Evolutionary conservation across 2,797 vertebrate species (phyloP).

Genomic region (Cynodonichthys magdalenae): DNA sequence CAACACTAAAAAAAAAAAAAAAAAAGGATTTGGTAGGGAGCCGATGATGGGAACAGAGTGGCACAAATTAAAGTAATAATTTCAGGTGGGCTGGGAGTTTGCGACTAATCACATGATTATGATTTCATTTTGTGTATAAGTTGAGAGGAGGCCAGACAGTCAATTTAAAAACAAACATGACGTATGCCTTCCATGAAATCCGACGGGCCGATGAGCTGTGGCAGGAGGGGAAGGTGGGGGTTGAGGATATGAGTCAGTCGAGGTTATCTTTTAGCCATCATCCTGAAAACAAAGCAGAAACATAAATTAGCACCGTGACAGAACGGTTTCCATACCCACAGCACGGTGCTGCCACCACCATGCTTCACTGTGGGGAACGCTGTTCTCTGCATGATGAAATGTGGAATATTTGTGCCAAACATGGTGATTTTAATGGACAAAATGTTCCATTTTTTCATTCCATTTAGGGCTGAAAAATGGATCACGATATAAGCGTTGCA

Average conservation of each 20-base stretch:
- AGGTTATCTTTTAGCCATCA: constrained; percentile 63
- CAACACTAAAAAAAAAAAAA: constrained; percentile 55
- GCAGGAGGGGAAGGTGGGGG: constrained; percentile 27
- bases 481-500: too few relatives aligned
- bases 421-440: too few relatives aligned
- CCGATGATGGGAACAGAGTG: constrained; percentile 22
- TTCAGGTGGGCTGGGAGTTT: constrained; percentile 28
- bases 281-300: constrained; percentile 67
- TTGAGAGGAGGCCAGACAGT: constrained; percentile 2
- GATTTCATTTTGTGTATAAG: constrained; percentile 30
- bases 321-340: too few relatives aligned
- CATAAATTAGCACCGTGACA: constrained; percentile 14
- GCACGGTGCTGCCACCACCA: too few relatives aligned
- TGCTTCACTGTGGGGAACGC: too few relatives aligned
- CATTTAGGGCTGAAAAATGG: too few relatives aligned
- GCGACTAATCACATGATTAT: constrained; percentile 38
- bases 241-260: constrained; percentile 42
- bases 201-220: background rate
- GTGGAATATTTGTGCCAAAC: too few relatives aligned
- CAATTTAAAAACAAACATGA: constrained; percentile 15
- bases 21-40: constrained; percentile 42
- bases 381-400: too few relatives aligned
- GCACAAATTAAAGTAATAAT: constrained; percentile 21
- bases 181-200: constrained; percentile 27
- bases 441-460: too few relatives aligned